Evolutionary conservation across 2,113 vertebrate species (phyloP), one percentile per base, ranked within the genome.

Genomic region (Hyaena hyaena): DNA sequence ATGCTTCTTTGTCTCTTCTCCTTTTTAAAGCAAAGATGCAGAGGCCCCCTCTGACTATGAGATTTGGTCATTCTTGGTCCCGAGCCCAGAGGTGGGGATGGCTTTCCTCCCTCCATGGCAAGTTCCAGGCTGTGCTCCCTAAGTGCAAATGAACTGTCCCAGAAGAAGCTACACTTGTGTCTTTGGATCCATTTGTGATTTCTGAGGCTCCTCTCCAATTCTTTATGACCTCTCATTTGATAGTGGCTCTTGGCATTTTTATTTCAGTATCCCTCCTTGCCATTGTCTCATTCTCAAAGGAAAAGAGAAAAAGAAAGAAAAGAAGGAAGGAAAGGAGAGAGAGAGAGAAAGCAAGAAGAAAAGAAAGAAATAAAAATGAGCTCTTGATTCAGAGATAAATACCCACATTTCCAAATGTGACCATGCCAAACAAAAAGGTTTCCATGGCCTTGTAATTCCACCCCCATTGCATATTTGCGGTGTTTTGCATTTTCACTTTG

Each of bases 401-500:
- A 81, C 4, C 82, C 85, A 35, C 84, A 69, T 85, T 94, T 96
- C 71, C 95, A 95, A 55, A 85, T 74, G 77, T 88, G 96, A 93
- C 95, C 43, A 35, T 86, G 96, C 95, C 88, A 95, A 93, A 95
- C 82, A 83, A 82, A 89, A 97, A 96, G 96, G 88, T 95, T 97
- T 97, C 97, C 93, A 87, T 86, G 96, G 80, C 90, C 96, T 95
- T 95, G 92, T 94, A 96, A 96, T 92, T 97, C 93, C 93, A 87
- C 85, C 82, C 96, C 77, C 39, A 28, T 4, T 76, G 88, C 97
- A 97, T 97, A 97, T 79, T 95, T 98, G 98, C 94, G 97, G 97
- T 95, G 88, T 96, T 97, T 95, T 97, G 94, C 98, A 93, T 97
- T 96, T 98, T 98, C 97, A 97, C 96, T 97, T 96, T 88, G 96